Percentiles rank a stretch among this genome's conserved stretches.
These are phyloP conservation scores for Drosophila elegans DNA, from an alignment of 1,140 invertebrate species.

Conservation along the genomic window DNA sequence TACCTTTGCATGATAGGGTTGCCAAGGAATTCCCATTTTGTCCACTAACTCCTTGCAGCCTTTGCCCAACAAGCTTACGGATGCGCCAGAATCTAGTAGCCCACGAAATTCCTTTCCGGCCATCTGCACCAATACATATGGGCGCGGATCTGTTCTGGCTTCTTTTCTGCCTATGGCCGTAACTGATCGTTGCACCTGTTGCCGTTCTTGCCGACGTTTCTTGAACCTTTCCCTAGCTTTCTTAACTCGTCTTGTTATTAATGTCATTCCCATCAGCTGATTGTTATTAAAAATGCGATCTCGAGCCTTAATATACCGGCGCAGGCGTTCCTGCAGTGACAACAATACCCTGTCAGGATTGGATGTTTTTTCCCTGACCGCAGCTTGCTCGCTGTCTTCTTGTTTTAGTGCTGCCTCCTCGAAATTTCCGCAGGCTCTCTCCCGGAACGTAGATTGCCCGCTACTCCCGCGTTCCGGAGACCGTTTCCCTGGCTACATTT, in stretches of 20 bases:
- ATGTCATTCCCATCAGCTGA: not conserved
- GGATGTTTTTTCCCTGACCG: too few relatives aligned
- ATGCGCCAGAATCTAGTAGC: not conserved
- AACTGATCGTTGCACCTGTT: not conserved
- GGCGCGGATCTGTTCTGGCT: not conserved
- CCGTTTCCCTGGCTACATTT: not conserved
- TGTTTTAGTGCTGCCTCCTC: not conserved
- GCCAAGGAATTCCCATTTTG: not conserved
- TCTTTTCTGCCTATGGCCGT: not conserved
- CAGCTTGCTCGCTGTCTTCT: not conserved
- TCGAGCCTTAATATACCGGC: not conserved
- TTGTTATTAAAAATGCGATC: not conserved
- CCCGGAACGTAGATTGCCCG: not conserved
- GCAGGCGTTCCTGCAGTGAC: not conserved
- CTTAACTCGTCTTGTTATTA: not conserved
- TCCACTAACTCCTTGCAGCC: not conserved
- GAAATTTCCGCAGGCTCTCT: not conserved
- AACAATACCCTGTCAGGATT: not conserved
- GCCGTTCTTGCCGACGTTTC: not conserved
- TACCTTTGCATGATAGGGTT: not conserved
- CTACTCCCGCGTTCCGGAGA: not conserved
- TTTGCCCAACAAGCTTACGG: not conserved
- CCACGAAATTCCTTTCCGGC: not conserved
- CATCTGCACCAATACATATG: not conserved
- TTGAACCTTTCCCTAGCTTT: not conserved